phyloP scores from a whole-genome alignment of 2,113 vertebrate species.

The Amphiprion percula region DNA sequence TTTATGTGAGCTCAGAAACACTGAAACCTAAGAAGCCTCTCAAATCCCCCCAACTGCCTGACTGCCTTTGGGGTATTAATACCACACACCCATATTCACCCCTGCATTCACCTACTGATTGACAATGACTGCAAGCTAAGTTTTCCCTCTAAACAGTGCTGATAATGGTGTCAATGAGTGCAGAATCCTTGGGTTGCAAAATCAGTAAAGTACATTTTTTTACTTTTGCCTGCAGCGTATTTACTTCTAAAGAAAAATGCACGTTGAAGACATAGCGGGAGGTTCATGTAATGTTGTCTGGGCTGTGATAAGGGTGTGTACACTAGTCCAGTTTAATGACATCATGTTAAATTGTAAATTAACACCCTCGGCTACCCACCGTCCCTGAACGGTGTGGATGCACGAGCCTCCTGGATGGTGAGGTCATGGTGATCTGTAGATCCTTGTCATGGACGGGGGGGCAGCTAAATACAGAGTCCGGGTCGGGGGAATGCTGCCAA shows the following conservation, averaged over 20 bases:
- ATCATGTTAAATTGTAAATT: slow-evolving; percentile 79
- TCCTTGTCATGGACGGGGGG: slow-evolving; percentile 60
- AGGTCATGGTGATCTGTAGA: slow-evolving; percentile 80
- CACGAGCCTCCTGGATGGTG: slow-evolving; percentile 77
- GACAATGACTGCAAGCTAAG: slow-evolving; percentile 59
- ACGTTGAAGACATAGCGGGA: slow-evolving; percentile 18
- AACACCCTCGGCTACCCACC: slow-evolving; percentile 61
- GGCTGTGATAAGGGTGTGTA: slow-evolving; percentile 53
- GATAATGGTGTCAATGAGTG: slow-evolving; percentile 35
- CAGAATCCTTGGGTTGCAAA: not conserved
- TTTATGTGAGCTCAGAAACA: slow-evolving; percentile 80
- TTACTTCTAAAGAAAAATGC: not conserved
- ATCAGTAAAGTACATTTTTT: not conserved
- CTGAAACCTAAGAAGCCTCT: slow-evolving; percentile 80
- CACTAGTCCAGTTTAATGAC: slow-evolving; percentile 71
- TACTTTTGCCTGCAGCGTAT: not conserved
- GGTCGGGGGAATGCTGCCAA: slow-evolving; percentile 66
- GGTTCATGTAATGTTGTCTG: slow-evolving; percentile 52
- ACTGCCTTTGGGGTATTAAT: slow-evolving; percentile 79
- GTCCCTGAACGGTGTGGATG: slow-evolving; percentile 66
- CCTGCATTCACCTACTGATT: slow-evolving; percentile 49
- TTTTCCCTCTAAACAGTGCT: slow-evolving; percentile 31
- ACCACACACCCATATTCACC: slow-evolving; percentile 66
- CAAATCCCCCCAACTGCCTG: slow-evolving; percentile 67
- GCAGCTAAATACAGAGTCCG: slow-evolving; percentile 77